These are phyloP conservation scores for Cancer borealis DNA, from an alignment of 2,888 invertebrate genomes.

Conservation along the genomic window DNA sequence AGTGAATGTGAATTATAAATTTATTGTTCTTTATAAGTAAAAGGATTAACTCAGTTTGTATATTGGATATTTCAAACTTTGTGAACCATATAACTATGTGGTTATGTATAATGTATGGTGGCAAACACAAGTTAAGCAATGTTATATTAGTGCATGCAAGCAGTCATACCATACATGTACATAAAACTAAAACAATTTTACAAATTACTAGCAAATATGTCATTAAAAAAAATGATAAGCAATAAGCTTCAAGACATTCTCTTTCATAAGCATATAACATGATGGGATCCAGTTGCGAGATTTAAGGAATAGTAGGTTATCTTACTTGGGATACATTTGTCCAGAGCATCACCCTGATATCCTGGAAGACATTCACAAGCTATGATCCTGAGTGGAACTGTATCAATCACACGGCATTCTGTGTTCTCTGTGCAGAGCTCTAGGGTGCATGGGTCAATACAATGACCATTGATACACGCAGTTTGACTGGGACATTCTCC, in stretches of 20 bases:
- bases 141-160: constrained; percentile 37
- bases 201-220: background rate
- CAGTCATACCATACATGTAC: background rate
- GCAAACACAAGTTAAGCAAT: background rate
- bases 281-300: background rate
- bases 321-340: constrained; percentile 90
- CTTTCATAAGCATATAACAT: background rate
- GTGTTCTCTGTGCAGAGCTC: constrained; percentile 90
- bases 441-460: constrained; percentile 90
- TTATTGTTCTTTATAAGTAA: background rate
- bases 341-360: constrained; percentile 92
- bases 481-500: constrained; percentile 89
- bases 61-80: background rate
- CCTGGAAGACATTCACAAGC: constrained; percentile 94
- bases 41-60: background rate
- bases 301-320: constrained; percentile 77
- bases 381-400: constrained; percentile 92
- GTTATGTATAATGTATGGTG: background rate
- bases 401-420: constrained; percentile 90
- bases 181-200: background rate
- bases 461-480: constrained; percentile 90
- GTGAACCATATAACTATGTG: background rate
- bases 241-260: background rate
- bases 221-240: background rate
- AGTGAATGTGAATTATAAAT: background rate